Conservation (phyloP, 2,113 vertebrate species). For the Sylvietta virens region DNA sequence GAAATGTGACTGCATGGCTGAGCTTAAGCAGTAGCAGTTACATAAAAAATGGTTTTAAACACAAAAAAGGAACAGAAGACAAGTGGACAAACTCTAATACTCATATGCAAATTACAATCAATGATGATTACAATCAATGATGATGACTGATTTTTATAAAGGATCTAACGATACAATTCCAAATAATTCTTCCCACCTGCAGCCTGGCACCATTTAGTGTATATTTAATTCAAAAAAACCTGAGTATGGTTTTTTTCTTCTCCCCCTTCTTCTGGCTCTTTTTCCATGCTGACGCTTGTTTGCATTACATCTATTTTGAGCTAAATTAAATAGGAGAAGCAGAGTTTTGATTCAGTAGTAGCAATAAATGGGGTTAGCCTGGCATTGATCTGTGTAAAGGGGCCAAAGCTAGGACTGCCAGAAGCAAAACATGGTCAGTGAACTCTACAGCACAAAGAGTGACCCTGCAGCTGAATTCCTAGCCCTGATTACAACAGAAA, state of each 20-base stretch:
- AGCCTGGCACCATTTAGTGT: background rate
- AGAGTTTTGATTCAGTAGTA: constrained; percentile 36
- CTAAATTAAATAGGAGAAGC: constrained; percentile 48
- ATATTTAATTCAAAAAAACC: background rate
- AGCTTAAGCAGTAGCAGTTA: background rate
- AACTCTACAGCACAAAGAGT: constrained; percentile 46
- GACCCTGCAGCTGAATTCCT: constrained; percentile 43
- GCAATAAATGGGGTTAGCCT: constrained; percentile 62
- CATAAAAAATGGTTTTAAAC: background rate
- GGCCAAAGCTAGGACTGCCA: constrained; percentile 23
- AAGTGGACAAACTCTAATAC: background rate
- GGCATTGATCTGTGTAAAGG: constrained; percentile 45
- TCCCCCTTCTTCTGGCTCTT: background rate
- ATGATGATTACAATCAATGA: background rate
- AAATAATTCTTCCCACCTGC: background rate
- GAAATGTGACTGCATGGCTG: background rate
- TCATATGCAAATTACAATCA: background rate
- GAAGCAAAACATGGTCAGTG: constrained; percentile 48
- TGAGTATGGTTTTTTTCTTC: background rate
- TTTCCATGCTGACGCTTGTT: background rate
- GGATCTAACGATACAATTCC: background rate
- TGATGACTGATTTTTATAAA: background rate
- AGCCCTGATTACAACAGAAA: constrained; percentile 40
- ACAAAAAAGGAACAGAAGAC: background rate
- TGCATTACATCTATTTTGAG: constrained; percentile 16